Base-by-base conservation (phyloP, 2,888 invertebrate genomes). In the Leptopilina syphax region DNA sequence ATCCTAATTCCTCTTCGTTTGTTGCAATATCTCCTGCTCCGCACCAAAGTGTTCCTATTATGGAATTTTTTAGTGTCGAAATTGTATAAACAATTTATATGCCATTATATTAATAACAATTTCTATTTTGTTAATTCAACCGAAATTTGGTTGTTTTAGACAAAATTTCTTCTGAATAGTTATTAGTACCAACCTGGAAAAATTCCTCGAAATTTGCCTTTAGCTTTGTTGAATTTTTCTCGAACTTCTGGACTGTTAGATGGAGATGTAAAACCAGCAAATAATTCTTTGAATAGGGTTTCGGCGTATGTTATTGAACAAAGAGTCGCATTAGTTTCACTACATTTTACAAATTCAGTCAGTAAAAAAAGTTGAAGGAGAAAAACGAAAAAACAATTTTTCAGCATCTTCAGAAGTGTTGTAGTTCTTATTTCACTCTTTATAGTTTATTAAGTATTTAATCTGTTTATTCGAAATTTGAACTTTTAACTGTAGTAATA, bases 21-120 rank as follows among this genome's bases (percentile, higher is more conserved):
- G 92, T 92, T 0, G 95, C 94, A 0, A 93, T 92, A 85, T 94
- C 94, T 0, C 95, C 95, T 79, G 94, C 93, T 0, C 96, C 96
- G 85, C 96, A 96, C 95, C 95, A 96, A 27, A 95, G 94, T 0
- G 95, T 96, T 2, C 95, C 95, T 94, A 34, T 7, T 18, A 5
- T 24, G 10, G 18, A 68, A 24, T 66, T 66, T 65, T 18, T 65
- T 34, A 65, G 27, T 27, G 6, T 6, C 44, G 6, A 8, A 44
- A 44, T 44, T 34, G 34, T 34, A 18, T 18, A 18, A 34, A 34
- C 4, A 34, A 34, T 34, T 34, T 2, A 34, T 18, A 18, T 41
- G 41, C 3, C 6, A 41, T 41, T 5, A 41, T 41, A 41, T 18
- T 18, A 18, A 18, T 18, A 18, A 18, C 18, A 18, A 18, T 18